Base-by-base conservation (phyloP, 2,888 invertebrate genomes). In the Tinea trinotella region DNA sequence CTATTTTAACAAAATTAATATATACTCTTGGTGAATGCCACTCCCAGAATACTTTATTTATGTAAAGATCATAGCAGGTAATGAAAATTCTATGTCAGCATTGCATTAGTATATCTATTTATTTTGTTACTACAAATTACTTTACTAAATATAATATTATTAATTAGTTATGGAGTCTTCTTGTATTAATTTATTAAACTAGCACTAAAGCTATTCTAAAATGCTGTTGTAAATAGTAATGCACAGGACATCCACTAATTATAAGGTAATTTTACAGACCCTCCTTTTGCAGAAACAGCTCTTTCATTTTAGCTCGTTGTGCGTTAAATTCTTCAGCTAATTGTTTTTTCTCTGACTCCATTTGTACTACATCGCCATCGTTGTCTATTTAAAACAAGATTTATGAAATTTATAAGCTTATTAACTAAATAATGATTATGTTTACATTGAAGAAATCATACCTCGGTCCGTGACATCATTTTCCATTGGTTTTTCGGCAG, bases 271-370 rank as follows among this genome's bases (percentile, higher is more conserved):
- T n/a, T 13, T 68, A 75, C 77, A 69, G 86, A 94, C 95, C 93
- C 92, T 98, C 97, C 88, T 97, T 97, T 76, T 96, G 95, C 65
- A 97, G 88, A 83, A 93, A 97, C 56, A 98, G 82, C 66, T 96
- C 96, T 87, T 95, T 97, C 89, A 98, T 91, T 88, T 93, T 94
- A 35, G 96, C 97, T 64, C 97, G 88, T 75, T 97, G 97, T 57
- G 90, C 83, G 71, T 97, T 94, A 85, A 96, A 98, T 73, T 97
- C 95, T 62, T 92, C 93, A 66, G 93, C 92, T 69, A 94, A 89
- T 67, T 90, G 89, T 60, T 75, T 73, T 56, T 69, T 68, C 40
- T 40, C 40, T 6, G 40, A 40, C 40, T 40, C 15, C 40, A 15
- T 15, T 13, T 4, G 15, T 12, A n/a, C 40, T 46, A 46, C 46